These are phyloP conservation scores for Glaucomys volans DNA, from an alignment of 2,113 vertebrate species.

Conservation along the genomic window DNA sequence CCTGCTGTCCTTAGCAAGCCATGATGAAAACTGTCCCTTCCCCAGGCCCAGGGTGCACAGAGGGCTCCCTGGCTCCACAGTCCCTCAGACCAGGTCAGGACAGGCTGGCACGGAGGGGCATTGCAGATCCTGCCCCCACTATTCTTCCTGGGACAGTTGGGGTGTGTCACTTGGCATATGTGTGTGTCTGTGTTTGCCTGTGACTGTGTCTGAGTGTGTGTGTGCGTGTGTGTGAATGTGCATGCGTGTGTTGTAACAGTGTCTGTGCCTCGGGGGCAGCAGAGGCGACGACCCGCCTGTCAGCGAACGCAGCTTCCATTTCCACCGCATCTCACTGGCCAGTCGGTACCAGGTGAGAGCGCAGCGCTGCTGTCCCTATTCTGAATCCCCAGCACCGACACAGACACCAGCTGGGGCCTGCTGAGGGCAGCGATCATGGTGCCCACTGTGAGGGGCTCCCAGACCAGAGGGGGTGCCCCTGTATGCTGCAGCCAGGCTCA, in stretches of 20 bases:
- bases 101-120: background rate
- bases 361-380: accelerated
- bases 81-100: background rate
- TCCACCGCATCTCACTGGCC: background rate
- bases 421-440: background rate
- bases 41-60: background rate
- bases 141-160: no score
- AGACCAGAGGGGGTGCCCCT: no score
- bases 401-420: background rate
- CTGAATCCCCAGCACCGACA: accelerated
- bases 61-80: background rate
- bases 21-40: background rate
- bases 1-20: background rate
- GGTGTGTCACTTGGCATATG: background rate
- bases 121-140: background rate
- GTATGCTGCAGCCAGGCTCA: no score
- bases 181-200: no score
- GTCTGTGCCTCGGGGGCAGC: no score
- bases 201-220: background rate
- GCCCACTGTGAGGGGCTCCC: background rate
- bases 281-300: background rate
- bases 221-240: background rate
- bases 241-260: background rate
- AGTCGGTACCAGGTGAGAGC: background rate
- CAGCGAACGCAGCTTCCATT: background rate